Conservation (phyloP, 2,888 invertebrate species). For the Andrena trimmerana region DNA sequence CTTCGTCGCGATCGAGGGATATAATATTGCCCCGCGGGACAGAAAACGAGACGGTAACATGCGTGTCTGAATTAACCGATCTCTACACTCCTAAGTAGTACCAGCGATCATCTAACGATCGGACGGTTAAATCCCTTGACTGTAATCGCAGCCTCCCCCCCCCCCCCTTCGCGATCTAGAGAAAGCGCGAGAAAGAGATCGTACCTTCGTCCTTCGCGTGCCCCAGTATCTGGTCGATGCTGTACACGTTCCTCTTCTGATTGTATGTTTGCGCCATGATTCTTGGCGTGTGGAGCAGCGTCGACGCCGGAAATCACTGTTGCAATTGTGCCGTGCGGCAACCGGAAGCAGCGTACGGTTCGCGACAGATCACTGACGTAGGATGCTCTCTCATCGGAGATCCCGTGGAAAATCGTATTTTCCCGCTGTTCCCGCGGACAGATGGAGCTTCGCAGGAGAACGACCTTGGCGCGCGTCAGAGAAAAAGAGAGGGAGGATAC, state of each 20-base stretch:
- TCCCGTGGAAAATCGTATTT: slow-evolving; percentile 65
- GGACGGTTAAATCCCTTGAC: neutral
- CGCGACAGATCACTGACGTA: slow-evolving; percentile 62
- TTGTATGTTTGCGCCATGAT: slow-evolving; percentile 84
- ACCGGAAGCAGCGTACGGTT: slow-evolving; percentile 17
- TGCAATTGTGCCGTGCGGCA: neutral
- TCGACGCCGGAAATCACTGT: slow-evolving; percentile 44
- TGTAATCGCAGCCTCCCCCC: neutral
- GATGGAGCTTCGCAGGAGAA: slow-evolving; percentile 52
- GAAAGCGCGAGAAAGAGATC: slow-evolving; percentile 36
- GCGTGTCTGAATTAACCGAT: neutral
- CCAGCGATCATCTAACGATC: neutral
- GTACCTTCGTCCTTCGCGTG: slow-evolving; percentile 83
- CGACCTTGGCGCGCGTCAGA: slow-evolving; percentile 24
- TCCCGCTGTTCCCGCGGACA: slow-evolving; percentile 65
- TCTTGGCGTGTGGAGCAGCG: slow-evolving; percentile 6
- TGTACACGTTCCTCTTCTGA: slow-evolving; percentile 85
- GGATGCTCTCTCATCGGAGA: slow-evolving; percentile 19
- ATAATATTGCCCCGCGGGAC: neutral
- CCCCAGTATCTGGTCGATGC: slow-evolving; percentile 85
- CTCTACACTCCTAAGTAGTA: neutral
- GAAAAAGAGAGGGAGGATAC: neutral
- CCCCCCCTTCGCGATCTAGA: too few relatives aligned
- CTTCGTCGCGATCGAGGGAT: too few relatives aligned
- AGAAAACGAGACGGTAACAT: neutral